Percentiles rank a stretch among this genome's conserved stretches.
These are phyloP conservation scores for Chirona hameri DNA, from an alignment of 2,888 invertebrate genomes.

Conservation along the genomic window DNA sequence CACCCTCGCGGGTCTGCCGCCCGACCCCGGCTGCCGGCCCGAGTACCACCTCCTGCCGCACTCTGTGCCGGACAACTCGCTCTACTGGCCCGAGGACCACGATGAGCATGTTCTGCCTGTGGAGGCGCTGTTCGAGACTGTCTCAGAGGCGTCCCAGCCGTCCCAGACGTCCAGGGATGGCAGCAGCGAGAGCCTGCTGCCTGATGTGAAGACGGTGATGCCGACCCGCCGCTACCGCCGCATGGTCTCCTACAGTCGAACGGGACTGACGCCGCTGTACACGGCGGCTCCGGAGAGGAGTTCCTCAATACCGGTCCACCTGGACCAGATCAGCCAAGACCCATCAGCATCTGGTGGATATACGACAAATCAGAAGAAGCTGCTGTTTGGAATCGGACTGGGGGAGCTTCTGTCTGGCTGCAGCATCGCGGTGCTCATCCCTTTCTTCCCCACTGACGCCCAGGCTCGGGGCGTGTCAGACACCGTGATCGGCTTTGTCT, in stretches of 20 bases:
- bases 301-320: not conserved
- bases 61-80: not conserved
- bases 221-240: conserved; percentile 5
- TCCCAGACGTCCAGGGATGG: not conserved
- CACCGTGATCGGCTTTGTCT: not conserved
- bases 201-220: not conserved
- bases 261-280: not conserved
- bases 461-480: not conserved
- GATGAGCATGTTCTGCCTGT: not conserved
- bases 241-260: conserved; percentile 12
- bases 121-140: conserved; percentile 23
- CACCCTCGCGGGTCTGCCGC: not conserved
- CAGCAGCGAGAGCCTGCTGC: not conserved
- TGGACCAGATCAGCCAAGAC: conserved; percentile 8
- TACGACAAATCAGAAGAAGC: not conserved
- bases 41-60: conserved; percentile 26
- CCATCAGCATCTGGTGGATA: not conserved
- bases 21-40: not conserved
- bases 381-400: not conserved
- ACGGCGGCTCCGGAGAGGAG: not conserved
- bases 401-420: not conserved
- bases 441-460: not conserved
- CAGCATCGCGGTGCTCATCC: not conserved
- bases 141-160: no score
- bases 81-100: not conserved